Conservation (phyloP, 2,113 vertebrate species). For the Triplophysa siluroides region DNA sequence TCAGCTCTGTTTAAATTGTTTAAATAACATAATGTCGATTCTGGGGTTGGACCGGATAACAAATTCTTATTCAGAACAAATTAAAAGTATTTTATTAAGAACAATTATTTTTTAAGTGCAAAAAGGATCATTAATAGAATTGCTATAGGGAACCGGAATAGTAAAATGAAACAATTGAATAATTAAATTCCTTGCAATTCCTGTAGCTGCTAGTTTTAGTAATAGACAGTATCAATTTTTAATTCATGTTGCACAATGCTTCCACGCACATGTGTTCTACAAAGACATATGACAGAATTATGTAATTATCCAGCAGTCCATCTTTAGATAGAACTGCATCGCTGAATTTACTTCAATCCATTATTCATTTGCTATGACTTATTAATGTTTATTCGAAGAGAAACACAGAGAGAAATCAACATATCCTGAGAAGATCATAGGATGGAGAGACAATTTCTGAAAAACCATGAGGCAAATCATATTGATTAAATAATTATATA, state of each 20-base stretch:
- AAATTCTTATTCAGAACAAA: too few species aligned
- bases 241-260: not conserved
- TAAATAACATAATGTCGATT: too few species aligned
- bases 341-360: slow-evolving; percentile 36
- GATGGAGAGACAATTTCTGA: not conserved
- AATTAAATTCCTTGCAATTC: too few species aligned
- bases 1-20: too few species aligned
- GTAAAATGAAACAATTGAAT: too few species aligned
- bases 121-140: too few species aligned
- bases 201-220: not conserved
- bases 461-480: not conserved
- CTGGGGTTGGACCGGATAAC: too few species aligned
- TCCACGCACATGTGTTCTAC: not conserved
- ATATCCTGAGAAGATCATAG: not conserved
- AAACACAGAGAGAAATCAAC: slow-evolving; percentile 24
- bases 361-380: slow-evolving; percentile 42
- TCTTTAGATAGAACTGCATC: slow-evolving; percentile 34
- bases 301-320: slow-evolving; percentile 23
- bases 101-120: too few species aligned
- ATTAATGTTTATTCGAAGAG: slow-evolving; percentile 34
- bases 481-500: not conserved
- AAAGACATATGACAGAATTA: not conserved
- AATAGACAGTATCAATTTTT: not conserved
- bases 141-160: too few species aligned
- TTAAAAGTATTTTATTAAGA: too few species aligned